phyloP scores from a whole-genome alignment of 2,888 invertebrate genomes.

The Drosophila bunnanda region DNA sequence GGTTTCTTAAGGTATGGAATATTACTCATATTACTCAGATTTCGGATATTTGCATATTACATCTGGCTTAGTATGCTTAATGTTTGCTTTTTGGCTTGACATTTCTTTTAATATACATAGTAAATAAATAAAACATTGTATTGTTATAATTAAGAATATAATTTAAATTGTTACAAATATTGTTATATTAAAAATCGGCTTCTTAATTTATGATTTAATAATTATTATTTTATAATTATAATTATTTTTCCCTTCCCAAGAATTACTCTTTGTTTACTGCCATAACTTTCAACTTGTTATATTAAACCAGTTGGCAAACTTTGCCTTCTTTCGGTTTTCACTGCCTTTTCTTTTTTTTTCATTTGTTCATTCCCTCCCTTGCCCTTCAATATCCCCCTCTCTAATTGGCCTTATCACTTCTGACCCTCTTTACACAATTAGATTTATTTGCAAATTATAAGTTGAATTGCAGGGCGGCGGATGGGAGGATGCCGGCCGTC shows the following conservation, averaged over 20 bases:
- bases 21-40: constrained; percentile 1
- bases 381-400: constrained; percentile 18
- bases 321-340: constrained; percentile 1
- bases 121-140: too few relatives aligned
- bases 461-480: constrained; percentile 50
- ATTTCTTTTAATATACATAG: background rate
- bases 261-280: constrained; percentile 13
- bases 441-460: constrained; percentile 76
- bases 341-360: background rate
- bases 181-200: background rate
- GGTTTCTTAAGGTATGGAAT: background rate
- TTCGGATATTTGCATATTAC: constrained; percentile 3
- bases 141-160: too few relatives aligned
- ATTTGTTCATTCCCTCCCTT: background rate
- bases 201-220: background rate
- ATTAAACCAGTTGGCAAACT: constrained; percentile 24
- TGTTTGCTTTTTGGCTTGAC: background rate
- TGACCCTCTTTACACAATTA: constrained; percentile 63
- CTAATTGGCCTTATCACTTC: constrained; percentile 25
- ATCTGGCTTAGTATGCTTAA: too few relatives aligned
- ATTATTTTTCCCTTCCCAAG: background rate
- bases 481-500: background rate
- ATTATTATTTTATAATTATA: too few relatives aligned
- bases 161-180: background rate
- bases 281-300: constrained; percentile 11